Conservation (phyloP, 1,140 invertebrate species). For the Bombyx mandarina region DNA sequence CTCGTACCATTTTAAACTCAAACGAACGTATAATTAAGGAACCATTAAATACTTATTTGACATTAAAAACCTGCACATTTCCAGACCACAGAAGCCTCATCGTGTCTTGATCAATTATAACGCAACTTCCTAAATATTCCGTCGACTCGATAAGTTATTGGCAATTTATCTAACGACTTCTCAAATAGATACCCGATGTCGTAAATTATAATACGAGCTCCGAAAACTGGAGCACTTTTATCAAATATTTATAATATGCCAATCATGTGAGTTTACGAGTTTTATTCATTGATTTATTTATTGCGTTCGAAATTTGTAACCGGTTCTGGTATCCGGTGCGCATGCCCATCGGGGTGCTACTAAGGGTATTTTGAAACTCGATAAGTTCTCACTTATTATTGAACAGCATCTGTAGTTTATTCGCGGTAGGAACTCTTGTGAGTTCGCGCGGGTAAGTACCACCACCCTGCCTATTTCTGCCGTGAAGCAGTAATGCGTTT, state of each 20-base stretch:
- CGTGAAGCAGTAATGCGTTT: too few relatives aligned
- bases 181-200: constrained; percentile 14
- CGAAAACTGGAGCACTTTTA: constrained; percentile 18
- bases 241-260: constrained; percentile 25
- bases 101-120: constrained; percentile 4
- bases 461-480: too few relatives aligned
- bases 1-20: not conserved
- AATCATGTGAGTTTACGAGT: constrained; percentile 25
- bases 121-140: constrained; percentile 3
- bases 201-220: constrained; percentile 17
- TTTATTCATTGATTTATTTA: constrained; percentile 24
- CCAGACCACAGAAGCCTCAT: constrained; percentile 4
- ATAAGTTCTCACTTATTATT: constrained; percentile 3
- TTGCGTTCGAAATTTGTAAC: constrained; percentile 17
- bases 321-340: constrained; percentile 14
- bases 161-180: constrained; percentile 15
- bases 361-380: constrained; percentile 2
- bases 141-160: constrained; percentile 6
- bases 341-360: constrained; percentile 2
- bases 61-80: not conserved
- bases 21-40: not conserved
- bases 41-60: not conserved
- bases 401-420: not conserved
- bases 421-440: too few relatives aligned
- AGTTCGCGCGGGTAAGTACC: too few relatives aligned